Conservation (phyloP, 2,888 invertebrate species). For the Mythimna vitellina region DNA sequence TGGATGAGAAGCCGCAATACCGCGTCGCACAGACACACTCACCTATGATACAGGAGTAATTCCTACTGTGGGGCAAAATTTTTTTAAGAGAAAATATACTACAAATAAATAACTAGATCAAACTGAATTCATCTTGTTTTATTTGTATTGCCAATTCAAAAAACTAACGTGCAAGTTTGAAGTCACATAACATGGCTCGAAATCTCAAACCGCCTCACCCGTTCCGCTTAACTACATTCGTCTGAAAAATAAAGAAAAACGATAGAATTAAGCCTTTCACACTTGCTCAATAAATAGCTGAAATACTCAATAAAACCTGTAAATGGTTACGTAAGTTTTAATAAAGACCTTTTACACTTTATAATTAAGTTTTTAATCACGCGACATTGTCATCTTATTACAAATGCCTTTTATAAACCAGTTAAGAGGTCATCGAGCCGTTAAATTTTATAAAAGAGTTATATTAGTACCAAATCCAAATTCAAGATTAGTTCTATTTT, state of each 20-base stretch:
- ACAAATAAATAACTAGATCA: too few relatives aligned
- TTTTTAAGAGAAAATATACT: too few relatives aligned
- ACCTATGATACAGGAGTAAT: too few relatives aligned
- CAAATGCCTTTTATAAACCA: constrained; percentile 31
- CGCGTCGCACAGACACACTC: too few relatives aligned
- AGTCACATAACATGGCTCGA: neutral
- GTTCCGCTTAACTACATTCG: constrained; percentile 29
- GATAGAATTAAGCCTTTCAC: constrained; percentile 15
- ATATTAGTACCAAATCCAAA: constrained; percentile 16
- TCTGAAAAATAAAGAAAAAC: constrained; percentile 16
- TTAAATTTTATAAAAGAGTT: constrained; percentile 21
- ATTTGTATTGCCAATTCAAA: too few relatives aligned
- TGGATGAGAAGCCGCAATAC: too few relatives aligned
- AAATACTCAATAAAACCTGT: constrained; percentile 28
- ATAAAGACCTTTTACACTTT: constrained; percentile 35
- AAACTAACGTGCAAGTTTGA: too few relatives aligned
- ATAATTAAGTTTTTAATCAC: constrained; percentile 39
- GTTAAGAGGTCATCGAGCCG: constrained; percentile 21
- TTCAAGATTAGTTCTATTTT: constrained; percentile 21
- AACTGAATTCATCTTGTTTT: too few relatives aligned
- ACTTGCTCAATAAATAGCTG: constrained; percentile 30
- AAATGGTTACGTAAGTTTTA: constrained; percentile 37
- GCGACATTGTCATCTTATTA: constrained; percentile 23
- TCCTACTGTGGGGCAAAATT: too few relatives aligned
- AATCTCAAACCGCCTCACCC: constrained; percentile 15